Conservation (phyloP, 2,888 invertebrate species). For the Notodonta ziczac region DNA sequence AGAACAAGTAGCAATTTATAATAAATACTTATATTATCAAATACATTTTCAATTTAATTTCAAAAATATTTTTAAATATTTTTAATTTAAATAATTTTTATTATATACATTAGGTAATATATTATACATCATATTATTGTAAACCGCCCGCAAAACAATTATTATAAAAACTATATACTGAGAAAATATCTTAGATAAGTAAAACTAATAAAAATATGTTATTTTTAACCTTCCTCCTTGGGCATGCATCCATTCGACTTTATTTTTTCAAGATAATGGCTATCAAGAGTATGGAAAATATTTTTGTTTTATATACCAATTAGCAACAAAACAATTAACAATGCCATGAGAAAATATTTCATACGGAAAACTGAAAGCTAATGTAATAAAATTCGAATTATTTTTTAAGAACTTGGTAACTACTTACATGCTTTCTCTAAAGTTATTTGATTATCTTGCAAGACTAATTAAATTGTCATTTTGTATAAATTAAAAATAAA, state of each 20-base stretch:
- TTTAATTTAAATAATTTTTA: too few species aligned
- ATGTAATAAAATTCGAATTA: conserved; percentile 15
- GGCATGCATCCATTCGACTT: neutral
- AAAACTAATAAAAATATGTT: neutral
- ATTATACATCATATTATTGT: neutral
- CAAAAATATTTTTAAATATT: too few species aligned
- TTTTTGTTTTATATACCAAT: conserved; percentile 29
- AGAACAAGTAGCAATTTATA: too few species aligned
- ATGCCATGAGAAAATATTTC: conserved; percentile 29
- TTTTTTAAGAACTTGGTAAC: neutral
- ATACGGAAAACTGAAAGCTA: conserved; percentile 15
- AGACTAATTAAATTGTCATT: too few species aligned
- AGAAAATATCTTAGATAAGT: neutral
- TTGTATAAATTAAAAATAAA: too few species aligned
- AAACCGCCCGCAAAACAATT: neutral
- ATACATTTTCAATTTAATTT: too few species aligned
- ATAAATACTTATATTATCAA: too few species aligned
- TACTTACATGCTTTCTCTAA: neutral
- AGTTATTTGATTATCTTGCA: too few species aligned
- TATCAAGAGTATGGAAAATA: conserved; percentile 21
- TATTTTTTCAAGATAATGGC: neutral
- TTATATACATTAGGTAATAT: too few species aligned
- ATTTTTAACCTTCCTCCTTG: neutral
- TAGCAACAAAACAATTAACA: conserved; percentile 29
- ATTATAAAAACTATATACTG: neutral